Evolutionary conservation across 2,888 invertebrate species (phyloP).

Genomic region (Drosophila mulleri): DNA sequence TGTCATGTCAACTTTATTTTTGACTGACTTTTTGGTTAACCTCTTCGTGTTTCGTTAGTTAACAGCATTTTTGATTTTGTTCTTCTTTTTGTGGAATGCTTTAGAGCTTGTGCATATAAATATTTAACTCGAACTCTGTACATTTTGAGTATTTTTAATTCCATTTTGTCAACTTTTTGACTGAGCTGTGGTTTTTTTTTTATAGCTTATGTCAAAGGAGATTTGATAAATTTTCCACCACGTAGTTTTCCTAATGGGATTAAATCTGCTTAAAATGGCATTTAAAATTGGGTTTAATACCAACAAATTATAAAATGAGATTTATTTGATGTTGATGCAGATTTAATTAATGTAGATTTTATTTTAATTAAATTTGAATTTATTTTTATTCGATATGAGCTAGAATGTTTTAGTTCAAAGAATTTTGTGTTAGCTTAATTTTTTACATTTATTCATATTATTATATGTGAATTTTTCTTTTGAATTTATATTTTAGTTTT

Average conservation of each 20-base stretch:
- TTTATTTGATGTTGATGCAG: background rate
- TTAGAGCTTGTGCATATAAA: constrained; percentile 43
- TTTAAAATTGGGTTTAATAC: background rate
- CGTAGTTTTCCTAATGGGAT: background rate
- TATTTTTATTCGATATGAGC: background rate
- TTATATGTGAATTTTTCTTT: too few species aligned
- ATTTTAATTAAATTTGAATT: background rate
- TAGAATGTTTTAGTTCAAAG: background rate
- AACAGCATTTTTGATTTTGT: constrained; percentile 27
- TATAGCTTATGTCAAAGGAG: constrained; percentile 1
- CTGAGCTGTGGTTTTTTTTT: constrained; percentile 6
- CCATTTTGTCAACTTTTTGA: constrained; percentile 19
- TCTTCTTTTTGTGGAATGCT: constrained; percentile 19
- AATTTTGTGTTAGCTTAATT: too few species aligned
- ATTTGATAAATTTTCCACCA: background rate
- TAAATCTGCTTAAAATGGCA: background rate
- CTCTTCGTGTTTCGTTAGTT: constrained; percentile 32
- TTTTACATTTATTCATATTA: too few species aligned
- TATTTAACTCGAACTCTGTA: constrained; percentile 3
- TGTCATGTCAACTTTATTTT: constrained; percentile 21
- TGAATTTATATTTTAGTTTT: too few species aligned
- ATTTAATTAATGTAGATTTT: background rate
- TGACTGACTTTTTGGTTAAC: constrained; percentile 32
- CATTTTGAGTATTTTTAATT: background rate
- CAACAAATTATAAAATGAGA: background rate